Conservation (phyloP, 2,888 invertebrate species). For the Argyresthia goedartella region DNA sequence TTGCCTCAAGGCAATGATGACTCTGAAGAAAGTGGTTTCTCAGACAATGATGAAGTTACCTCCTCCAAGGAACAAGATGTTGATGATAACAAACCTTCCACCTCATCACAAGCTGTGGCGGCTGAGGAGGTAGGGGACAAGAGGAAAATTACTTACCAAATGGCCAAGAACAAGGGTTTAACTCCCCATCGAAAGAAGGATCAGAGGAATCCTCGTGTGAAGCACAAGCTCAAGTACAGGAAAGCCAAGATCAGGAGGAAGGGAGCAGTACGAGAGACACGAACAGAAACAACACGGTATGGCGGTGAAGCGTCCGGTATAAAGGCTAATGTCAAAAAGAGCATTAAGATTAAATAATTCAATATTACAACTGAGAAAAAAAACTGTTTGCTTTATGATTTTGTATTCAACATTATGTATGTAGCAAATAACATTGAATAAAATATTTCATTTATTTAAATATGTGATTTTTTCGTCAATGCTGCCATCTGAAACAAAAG, state of each 20-base stretch:
- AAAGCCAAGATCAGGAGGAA: conserved; percentile 94
- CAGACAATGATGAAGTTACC: conserved; percentile 44
- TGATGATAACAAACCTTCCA: conserved; percentile 40
- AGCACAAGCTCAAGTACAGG: conserved; percentile 91
- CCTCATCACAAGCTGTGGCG: conserved; percentile 29
- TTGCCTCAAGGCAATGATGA: conserved; percentile 30
- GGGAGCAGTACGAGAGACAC: conserved; percentile 90
- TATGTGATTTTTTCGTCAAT: conserved; percentile 24
- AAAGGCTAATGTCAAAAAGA: conserved; percentile 88
- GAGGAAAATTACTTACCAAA: conserved; percentile 91
- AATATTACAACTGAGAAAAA: not conserved
- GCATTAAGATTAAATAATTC: conserved; percentile 84
- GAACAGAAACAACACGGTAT: conserved; percentile 86
- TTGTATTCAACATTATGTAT: not conserved
- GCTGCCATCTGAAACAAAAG: conserved; percentile 60
- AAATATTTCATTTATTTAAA: not conserved
- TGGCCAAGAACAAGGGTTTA: conserved; percentile 95
- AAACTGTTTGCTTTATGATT: not conserved
- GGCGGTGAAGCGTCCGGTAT: conserved; percentile 96
- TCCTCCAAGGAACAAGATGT: conserved; percentile 28
- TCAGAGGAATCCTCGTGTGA: conserved; percentile 93
- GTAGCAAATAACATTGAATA: not conserved
- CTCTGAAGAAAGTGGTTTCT: conserved; percentile 57
- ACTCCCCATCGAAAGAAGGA: conserved; percentile 93
- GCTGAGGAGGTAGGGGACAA: conserved; percentile 67